Evolutionary conservation across 2,113 vertebrate species (phyloP), one percentile per base, ranked within the genome.

Genomic region (Sisor rabdophorus): DNA sequence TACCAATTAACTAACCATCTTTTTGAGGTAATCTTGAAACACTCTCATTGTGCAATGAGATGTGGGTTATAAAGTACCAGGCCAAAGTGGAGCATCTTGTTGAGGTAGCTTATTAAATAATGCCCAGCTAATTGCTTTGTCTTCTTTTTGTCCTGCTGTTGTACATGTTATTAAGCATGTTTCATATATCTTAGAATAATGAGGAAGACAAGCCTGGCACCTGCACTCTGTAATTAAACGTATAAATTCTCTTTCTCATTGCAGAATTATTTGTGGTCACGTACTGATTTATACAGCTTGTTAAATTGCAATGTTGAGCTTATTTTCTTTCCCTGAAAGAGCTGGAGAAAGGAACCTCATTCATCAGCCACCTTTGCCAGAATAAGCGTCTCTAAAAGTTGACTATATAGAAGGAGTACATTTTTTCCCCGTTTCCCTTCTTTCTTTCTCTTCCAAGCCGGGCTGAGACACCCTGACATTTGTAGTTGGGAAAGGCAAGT

Each of bases 141-240:
- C 91, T 89, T 91, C 87, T 87, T 87, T 91, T 90, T 91, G 88
- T 92, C 90, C 89, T 84, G 87, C 65, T 80, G 82, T 74, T 80
- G 79, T 77, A 79, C 78, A 68, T 73, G 80, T 78, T 80, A 88
- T 87, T 86, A 53, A 76, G 87, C 44, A 63, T 83, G 79, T 85
- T 90, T 92, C 91, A 91, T 92, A 92, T 89, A 91, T 92, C 91
- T 91, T 86, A 84, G 84, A 84, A 87, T 92, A 93, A 93, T 91
- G 90, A 92, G 89, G 87, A 88, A 90, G 80, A 87, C 87, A 86
- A 80, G 86, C 83, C 84, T 82, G 87, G 87, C 92, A 92, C 90
- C 92, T 93, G 90, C 84, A 87, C 78, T 81, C 83, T 64, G 87
- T 92, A 91, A 93, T 93, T 92, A 92, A 92, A 93, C 89, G 88